Base-by-base conservation (phyloP, 1,140 invertebrate species). In the Forficula auricularia region DNA sequence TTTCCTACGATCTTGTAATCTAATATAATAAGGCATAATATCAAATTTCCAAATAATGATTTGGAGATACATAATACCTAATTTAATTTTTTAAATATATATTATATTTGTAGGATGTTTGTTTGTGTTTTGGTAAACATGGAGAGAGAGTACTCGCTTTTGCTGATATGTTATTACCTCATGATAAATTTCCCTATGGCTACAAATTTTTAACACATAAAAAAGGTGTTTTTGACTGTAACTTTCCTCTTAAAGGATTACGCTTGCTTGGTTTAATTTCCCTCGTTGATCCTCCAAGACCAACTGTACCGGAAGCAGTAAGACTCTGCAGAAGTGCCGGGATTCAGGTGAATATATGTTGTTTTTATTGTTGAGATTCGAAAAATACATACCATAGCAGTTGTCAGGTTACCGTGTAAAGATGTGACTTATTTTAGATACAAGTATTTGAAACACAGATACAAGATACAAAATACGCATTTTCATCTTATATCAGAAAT, bases 221-320 rank as follows among this genome's bases (percentile, higher is more conserved):
- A 27, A 4, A 27, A 27, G 10, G 10, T 10, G 10, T 27, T 27
- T 10, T 6, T 51, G 64, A 71, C 40, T 50, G 57, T n/a, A 79
- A 79, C 59, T 79, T 77, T 56, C 76, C 73, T 10, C 40, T 75
- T 19, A 57, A 57, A 30, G 65, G 63, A 15, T 61, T 79, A 3
- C 56, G 75, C 42, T 78, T 78, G 52, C 66, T 79, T 44, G 75
- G 75, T 40, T 59, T 78, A 3, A 72, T 77, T 59, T 73, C 73
- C 46, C 77, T 77, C 75, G 77, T 79, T 59, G 75, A 77, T 63
- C 74, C 74, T 30, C 71, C 71, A 10, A 55, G 71, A 44, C 68
- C 71, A 46, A 66, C 68, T 50, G 73, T 77, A 12, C 51, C 56
- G 1, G 71, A 74, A 55, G 76, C 76, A 51, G 75, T 77, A 13